Base-by-base conservation (phyloP, 2,888 invertebrate species). In the Lepidochrysops patricia region DNA sequence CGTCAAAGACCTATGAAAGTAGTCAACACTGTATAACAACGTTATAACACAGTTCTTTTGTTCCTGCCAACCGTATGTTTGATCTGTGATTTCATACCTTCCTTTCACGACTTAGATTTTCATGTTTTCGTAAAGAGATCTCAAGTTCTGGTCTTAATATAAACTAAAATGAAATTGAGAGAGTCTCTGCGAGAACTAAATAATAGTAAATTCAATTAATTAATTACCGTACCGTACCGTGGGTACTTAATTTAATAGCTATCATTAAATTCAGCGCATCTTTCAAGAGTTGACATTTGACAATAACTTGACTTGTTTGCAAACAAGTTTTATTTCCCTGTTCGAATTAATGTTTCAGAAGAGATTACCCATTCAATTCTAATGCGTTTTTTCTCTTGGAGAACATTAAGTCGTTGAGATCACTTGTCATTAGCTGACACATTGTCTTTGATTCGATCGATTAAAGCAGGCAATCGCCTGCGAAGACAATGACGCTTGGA, bases 321-420 rank as follows among this genome's bases (percentile, higher is more conserved):
- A 43, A 43, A 23, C 43, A 23, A 43, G 43, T 43, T 43, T 43
- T 43, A 43, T 43, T 43, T 43, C 43, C 43, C 43, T 19, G 19
- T 43, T 23, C 9, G 6, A 43, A 43, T 13, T 29, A 9, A 29
- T 43, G 43, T 43, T 23, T 43, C 9, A 43, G 7, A 43, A 23
- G 43, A 43, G 43, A 43, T 43, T 19, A 43, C 19, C 25, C 50
- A 26, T 50, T 26, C 50, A 26, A 50, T 50, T 50, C 50, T 50
- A 50, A 50, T 26, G 50, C 13, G 13, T 50, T 50, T 50, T 50
- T 50, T 50, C 29, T 26, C 43, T 19, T 4, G 19, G 4, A 6
- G 43, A 43, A 19, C 43, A 43, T 43, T 43, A 43, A 23, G 43
- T 43, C 19, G 19, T 43, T 43, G 43, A 43, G 43, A 43, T 43